These are phyloP conservation scores for Fratercula arctica DNA, from an alignment of 2,797 vertebrate species.

Conservation along the genomic window DNA sequence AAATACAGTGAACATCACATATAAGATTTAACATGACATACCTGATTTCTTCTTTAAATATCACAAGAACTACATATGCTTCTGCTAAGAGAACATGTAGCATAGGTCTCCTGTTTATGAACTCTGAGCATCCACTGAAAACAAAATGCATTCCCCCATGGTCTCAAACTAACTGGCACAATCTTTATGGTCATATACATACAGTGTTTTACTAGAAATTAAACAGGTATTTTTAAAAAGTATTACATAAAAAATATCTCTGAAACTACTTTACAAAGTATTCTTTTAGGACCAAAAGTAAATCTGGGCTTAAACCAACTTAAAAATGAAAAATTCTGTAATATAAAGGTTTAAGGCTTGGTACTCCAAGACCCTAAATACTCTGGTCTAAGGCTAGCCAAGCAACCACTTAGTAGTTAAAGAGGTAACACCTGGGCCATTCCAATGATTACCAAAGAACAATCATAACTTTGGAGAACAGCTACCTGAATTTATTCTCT, in stretches of 20 bases:
- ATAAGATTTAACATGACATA: background rate
- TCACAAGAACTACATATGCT: background rate
- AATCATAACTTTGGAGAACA: accelerated
- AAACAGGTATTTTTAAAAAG: accelerated
- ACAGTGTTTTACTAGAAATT: accelerated
- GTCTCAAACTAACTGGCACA: background rate
- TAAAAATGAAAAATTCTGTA: background rate
- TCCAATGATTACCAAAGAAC: accelerated
- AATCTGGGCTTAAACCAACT: background rate
- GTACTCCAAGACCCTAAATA: background rate
- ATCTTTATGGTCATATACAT: background rate
- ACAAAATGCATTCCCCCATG: background rate
- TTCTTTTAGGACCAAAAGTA: background rate
- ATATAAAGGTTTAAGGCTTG: accelerated
- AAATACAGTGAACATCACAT: background rate
- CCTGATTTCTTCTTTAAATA: background rate
- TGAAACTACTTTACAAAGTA: background rate
- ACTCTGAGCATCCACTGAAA: background rate
- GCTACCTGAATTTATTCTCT: background rate
- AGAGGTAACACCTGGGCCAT: accelerated
- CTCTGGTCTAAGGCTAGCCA: background rate
- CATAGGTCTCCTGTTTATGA: background rate
- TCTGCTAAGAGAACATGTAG: background rate
- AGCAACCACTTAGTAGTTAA: background rate
- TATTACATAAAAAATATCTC: accelerated